Evolutionary conservation across 2,113 vertebrate species (phyloP), one percentile per base, ranked within the genome.

Genomic region (Himantopus leucocephalus): DNA sequence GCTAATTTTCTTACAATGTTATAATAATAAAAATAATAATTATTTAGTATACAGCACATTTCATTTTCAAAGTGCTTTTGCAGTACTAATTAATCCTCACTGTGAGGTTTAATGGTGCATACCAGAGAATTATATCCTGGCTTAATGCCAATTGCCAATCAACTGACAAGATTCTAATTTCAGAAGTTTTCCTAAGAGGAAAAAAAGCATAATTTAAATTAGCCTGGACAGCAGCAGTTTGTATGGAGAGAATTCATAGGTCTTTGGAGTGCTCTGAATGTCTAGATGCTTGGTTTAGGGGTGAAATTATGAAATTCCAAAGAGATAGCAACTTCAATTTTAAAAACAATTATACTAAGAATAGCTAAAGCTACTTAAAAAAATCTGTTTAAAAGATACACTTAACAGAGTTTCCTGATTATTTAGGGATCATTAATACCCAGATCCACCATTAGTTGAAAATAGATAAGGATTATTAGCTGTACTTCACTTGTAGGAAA

Each of bases 31-130:
- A 91, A 96, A 97, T 96, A 96, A 93, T 95, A 91, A 94, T 92
- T 90, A 96, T 95, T 95, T 94, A 96, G 95, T 91, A 85, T 90
- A 93, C 71, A 95, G 88, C 48, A 95, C 93, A 96, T 96, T 97
- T 97, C 84, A 95, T 96, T 95, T 96, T 94, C 91, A 77, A 88
- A 94, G 84, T 94, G 90, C 85, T 97, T 94, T 94, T 94, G 73
- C 86, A 64, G 58, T 96, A 89, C 91, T 96, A 97, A 97, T 97
- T 97, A 97, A 96, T 95, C 95, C 95, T 96, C 77, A 91, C 95
- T 94, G 94, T 91, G 92, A 92, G 60, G 85, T 96, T 97, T 96
- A 97, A 97, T 96, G 96, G 95, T 1, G 87, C 67, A 75, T 97
- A 84, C 88, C 78, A 96, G 90, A 93, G 93, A 94, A 96, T 97